Percentiles rank a stretch among this genome's conserved stretches.
Conservation (phyloP, 2,888 invertebrate species). For the Petrolisthes cinctipes region DNA sequence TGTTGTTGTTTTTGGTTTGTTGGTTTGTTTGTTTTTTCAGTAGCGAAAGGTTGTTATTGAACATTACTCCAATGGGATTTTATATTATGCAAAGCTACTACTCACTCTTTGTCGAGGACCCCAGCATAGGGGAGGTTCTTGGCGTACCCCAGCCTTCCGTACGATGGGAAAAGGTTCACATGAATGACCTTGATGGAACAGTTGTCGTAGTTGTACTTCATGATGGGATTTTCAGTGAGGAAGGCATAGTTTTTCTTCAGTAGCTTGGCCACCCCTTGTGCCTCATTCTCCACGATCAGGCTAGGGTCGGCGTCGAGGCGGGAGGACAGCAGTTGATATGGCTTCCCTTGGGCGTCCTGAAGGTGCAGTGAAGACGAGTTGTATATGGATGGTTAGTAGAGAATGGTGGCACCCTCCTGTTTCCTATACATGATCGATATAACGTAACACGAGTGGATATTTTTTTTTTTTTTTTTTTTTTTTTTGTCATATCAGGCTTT, state of each 20-base stretch:
- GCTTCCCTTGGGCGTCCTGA: constrained; percentile 13
- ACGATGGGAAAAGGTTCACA: constrained; percentile 33
- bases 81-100: background rate
- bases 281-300: constrained; percentile 36
- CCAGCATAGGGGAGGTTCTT: constrained; percentile 50
- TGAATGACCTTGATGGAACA: constrained; percentile 35
- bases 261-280: constrained; percentile 7
- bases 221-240: constrained; percentile 31
- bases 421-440: background rate
- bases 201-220: constrained; percentile 37
- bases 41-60: no score
- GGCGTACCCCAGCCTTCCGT: constrained; percentile 41
- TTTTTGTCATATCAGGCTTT: background rate
- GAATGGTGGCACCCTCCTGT: background rate
- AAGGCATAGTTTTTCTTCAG: constrained; percentile 25
- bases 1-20: no score
- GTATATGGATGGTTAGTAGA: no score
- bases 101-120: constrained; percentile 48
- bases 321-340: background rate
- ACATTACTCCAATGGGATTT: no score
- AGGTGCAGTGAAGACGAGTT: no score
- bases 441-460: no score
- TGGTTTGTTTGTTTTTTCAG: no score
- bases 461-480: background rate
- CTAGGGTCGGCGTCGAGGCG: constrained; percentile 24